Conservation (phyloP, 2,113 vertebrate genomes). For the Globicephala melas region DNA sequence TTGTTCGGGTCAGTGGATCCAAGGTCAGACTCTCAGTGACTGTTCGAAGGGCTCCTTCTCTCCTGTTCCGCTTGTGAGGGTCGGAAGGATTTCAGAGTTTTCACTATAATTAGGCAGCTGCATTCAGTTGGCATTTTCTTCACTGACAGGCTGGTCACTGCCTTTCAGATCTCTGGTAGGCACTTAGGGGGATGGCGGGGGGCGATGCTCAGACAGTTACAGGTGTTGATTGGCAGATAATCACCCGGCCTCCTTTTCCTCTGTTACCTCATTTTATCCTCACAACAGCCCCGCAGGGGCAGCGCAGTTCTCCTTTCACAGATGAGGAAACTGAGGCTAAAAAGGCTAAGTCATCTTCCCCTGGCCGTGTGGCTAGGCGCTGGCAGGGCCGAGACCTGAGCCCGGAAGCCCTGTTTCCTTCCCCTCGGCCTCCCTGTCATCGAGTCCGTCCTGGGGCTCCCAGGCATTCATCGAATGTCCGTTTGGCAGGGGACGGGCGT, state of each 20-base stretch:
- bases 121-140: not conserved
- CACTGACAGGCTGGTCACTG: not conserved
- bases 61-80: not conserved
- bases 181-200: accelerated
- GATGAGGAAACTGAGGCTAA: not conserved
- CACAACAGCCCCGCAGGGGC: not conserved
- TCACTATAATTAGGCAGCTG: not conserved
- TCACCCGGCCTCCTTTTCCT: not conserved
- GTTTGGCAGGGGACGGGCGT: not conserved
- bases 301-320: not conserved
- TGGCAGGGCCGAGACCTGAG: not conserved
- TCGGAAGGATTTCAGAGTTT: not conserved
- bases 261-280: not conserved
- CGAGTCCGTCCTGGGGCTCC: accelerated
- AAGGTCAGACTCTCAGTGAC: not conserved
- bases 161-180: not conserved
- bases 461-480: accelerated
- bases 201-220: no score
- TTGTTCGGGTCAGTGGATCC: not conserved
- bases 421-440: accelerated
- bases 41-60: not conserved
- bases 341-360: not conserved
- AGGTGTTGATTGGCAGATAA: not conserved
- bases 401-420: not conserved
- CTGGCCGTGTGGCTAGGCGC: accelerated